A percentile compares a stretch with the other conserved stretches of the same genome.
phyloP scores from a whole-genome alignment of 2,797 vertebrate genomes.

The Esox masquinongy region DNA sequence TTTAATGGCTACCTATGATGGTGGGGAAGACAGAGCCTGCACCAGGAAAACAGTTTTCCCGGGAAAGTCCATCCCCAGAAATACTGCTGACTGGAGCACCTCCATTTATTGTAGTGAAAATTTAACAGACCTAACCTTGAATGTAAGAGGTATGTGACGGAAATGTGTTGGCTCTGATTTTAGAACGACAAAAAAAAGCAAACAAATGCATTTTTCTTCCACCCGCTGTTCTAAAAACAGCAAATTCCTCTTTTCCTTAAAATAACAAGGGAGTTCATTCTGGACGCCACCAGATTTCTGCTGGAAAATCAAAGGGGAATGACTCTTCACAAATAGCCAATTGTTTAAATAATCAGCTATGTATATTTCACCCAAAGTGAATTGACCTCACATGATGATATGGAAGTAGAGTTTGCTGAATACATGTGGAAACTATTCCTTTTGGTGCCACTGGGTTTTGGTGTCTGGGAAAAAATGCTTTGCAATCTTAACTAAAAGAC shows the following conservation, averaged over 20 bases:
- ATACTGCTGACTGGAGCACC: slow-evolving; percentile 31
- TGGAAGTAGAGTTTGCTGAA: slow-evolving; percentile 46
- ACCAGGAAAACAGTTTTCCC: not conserved
- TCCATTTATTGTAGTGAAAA: slow-evolving; percentile 33
- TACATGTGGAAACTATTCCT: slow-evolving; percentile 63
- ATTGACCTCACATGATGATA: slow-evolving; percentile 29
- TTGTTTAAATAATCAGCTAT: slow-evolving; percentile 36
- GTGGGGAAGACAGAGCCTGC: not conserved
- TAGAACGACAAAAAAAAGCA: slow-evolving; percentile 35
- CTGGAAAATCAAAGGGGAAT: slow-evolving; percentile 24
- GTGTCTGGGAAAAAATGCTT: slow-evolving; percentile 40
- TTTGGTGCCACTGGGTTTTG: slow-evolving; percentile 32
- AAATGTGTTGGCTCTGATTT: slow-evolving; percentile 44
- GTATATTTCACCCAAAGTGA: slow-evolving; percentile 51
- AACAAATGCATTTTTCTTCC: slow-evolving; percentile 52
- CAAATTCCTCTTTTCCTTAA: slow-evolving; percentile 46
- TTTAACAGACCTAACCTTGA: slow-evolving; percentile 38
- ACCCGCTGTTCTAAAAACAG: slow-evolving; percentile 49
- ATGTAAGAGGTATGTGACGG: slow-evolving; percentile 63
- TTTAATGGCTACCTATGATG: not conserved
- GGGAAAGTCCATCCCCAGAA: slow-evolving; percentile 12
- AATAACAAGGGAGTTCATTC: slow-evolving; percentile 20
- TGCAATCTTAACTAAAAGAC: slow-evolving; percentile 43
- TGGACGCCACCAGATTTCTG: slow-evolving; percentile 23
- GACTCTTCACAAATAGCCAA: slow-evolving; percentile 28